Evolutionary conservation across 2,113 vertebrate genomes (phyloP).

Genomic region (Gallinago jamesoni): DNA sequence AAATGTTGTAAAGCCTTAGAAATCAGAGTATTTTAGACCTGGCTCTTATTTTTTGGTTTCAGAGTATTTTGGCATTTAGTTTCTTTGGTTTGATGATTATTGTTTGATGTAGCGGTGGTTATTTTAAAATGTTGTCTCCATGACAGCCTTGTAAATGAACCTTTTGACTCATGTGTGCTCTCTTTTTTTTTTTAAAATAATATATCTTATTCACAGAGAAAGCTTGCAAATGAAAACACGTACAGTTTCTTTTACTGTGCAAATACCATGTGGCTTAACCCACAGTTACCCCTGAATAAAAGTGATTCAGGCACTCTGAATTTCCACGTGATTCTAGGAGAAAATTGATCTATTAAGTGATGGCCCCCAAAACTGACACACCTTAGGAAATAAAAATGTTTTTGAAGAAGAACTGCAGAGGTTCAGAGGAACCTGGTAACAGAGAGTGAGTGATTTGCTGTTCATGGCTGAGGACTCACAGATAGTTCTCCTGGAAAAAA

Average conservation of each 20-base stretch:
- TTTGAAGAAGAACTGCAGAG: background rate
- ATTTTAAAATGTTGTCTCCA: conserved; percentile 65
- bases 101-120: conserved; percentile 67
- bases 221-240: conserved; percentile 65
- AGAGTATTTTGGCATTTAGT: conserved; percentile 61
- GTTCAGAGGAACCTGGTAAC: background rate
- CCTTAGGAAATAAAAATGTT: background rate
- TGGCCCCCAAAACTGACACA: background rate
- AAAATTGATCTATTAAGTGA: background rate
- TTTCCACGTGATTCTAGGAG: background rate
- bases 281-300: background rate
- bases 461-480: background rate
- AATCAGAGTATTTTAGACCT: conserved; percentile 62
- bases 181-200: conserved; percentile 41
- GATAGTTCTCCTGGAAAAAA: background rate
- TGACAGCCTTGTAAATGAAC: conserved; percentile 64
- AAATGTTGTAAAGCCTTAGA: conserved; percentile 29
- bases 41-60: conserved; percentile 66
- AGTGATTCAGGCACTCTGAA: background rate
- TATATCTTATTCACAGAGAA: conserved; percentile 73
- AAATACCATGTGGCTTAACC: background rate
- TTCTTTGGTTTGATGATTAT: conserved; percentile 70
- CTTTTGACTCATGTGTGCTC: conserved; percentile 29
- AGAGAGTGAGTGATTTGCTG: background rate
- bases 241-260: conserved; percentile 27